Evolutionary conservation across 2,888 invertebrate species (phyloP), one percentile per base, ranked within the genome.

Genomic region (Ernsta delagoae): DNA sequence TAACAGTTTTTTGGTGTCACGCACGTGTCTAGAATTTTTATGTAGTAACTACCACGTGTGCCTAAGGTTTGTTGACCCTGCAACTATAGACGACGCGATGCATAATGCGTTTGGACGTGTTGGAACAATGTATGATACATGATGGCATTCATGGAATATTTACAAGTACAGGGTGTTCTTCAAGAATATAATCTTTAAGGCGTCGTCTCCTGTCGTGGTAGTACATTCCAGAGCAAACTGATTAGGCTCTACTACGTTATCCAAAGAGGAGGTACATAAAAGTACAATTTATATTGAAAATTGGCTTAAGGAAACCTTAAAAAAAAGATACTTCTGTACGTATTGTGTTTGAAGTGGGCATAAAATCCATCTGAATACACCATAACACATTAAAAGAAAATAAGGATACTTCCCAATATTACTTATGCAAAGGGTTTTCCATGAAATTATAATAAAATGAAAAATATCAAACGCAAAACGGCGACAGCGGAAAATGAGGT

Each of bases 381-480:
- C 54, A 56, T 5, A 50, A 50, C 50, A 50, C 16, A 16, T 24
- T 24, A 12, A 50, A 50, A 50, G 16, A 16, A 50, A 50, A 50
- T 8, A 24, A 16, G 50, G 8, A 24, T 50, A 50, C 12, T 50
- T 50, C 16, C 12, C 16, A 16, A 24, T 24, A 8, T 6, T 5
- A 6, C 6, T 50, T 67, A 61, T 61, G 54, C 64, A 73, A 71
- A 71, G 67, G 50, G 68, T 65, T 65, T 68, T 24, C 71, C 70
- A 71, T 71, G 71, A 73, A 71, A 73, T 68, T 70, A 70, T 68
- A 70, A 73, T 67, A 70, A 56, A 73, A 71, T 69, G 71, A 61
- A 71, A 71, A 71, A 66, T 71, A 75, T 75, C 73, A 72, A 78
- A 71, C 77, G 36, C 36, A 75, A 75, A 75, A 74, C 73, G 70